These are phyloP conservation scores for Agonopterix subpropinquella DNA, from an alignment of 2,888 invertebrate genomes.

Conservation along the genomic window DNA sequence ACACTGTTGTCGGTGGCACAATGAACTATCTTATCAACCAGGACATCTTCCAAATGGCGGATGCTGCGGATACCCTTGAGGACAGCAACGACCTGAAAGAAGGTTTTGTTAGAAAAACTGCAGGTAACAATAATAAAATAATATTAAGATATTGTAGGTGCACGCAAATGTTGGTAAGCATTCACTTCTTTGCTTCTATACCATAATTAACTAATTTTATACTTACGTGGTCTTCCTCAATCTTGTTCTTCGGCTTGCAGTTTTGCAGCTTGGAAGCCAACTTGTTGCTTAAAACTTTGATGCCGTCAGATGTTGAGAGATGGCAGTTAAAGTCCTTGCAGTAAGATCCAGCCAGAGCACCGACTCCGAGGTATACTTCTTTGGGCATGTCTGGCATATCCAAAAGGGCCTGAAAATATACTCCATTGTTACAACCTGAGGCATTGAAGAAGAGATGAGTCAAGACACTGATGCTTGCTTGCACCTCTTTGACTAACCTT, in stretches of 20 bases:
- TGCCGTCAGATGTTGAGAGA: conserved; percentile 58
- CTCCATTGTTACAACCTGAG: neutral
- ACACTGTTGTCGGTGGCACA: conserved; percentile 78
- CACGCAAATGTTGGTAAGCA: too few relatives aligned
- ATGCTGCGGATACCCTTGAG: conserved; percentile 90
- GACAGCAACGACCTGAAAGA: conserved; percentile 77
- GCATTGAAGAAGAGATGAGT: too few relatives aligned
- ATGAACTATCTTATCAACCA: conserved; percentile 75
- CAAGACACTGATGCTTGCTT: too few relatives aligned
- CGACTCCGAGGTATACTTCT: conserved; percentile 83
- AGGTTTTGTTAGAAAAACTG: neutral
- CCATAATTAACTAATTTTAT: neutral
- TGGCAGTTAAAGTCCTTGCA: conserved; percentile 81
- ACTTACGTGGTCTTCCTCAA: conserved; percentile 79
- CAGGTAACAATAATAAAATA: too few relatives aligned
- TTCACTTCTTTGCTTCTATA: too few relatives aligned
- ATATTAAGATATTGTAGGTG: too few relatives aligned
- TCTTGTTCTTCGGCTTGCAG: conserved; percentile 78
- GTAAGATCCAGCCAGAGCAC: conserved; percentile 82
- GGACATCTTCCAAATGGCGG: conserved; percentile 78
- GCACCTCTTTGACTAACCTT: too few relatives aligned
- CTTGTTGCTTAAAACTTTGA: conserved; percentile 78
- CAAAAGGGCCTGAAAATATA: conserved; percentile 71
- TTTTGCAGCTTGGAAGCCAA: conserved; percentile 79
- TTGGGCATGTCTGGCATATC: conserved; percentile 77